Conservation (phyloP, 37 sponge, comb jelly and placozoan genomes). For the Ianthella basta region DNA sequence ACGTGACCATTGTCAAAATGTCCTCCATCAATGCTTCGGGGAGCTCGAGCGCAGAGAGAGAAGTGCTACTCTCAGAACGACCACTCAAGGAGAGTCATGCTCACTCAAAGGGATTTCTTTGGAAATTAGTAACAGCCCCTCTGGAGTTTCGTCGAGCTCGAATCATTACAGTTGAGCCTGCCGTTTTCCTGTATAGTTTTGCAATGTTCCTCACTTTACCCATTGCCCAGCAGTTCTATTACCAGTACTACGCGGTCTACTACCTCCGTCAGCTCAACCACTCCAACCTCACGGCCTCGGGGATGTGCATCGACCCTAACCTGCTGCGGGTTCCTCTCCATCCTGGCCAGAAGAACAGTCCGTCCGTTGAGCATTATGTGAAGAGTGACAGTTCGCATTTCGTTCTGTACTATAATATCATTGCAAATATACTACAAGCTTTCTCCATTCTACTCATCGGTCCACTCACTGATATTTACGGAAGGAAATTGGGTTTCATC, state of each 20-base stretch:
- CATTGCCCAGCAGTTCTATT: constrained; percentile 59
- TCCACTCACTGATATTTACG: constrained; percentile 51
- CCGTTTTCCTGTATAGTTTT: constrained; percentile 59
- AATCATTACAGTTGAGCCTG: constrained; percentile 60
- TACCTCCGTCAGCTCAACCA: not conserved
- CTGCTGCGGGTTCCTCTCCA: not conserved
- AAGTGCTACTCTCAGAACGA: no score
- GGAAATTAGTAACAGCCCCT: no score
- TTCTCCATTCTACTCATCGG: constrained; percentile 47
- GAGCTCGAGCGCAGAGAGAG: no score
- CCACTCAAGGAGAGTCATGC: no score
- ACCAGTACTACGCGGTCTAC: constrained; percentile 35
- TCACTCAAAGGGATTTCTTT: no score
- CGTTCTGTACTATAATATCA: not conserved
- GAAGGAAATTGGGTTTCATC: constrained; percentile 41
- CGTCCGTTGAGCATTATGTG: constrained; percentile 2
- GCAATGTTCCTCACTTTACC: constrained; percentile 34
- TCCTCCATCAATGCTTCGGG: no score
- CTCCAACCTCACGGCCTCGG: not conserved
- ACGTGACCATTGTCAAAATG: no score
- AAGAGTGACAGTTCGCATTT: constrained; percentile 23
- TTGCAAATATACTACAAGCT: not conserved
- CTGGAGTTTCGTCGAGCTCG: not conserved
- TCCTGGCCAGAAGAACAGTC: no score
- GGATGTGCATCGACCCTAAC: not conserved